A percentile compares a stretch with the other conserved stretches of the same genome.
phyloP scores from a whole-genome alignment of 2,797 vertebrate species.

The Pangasius larnaudii region DNA sequence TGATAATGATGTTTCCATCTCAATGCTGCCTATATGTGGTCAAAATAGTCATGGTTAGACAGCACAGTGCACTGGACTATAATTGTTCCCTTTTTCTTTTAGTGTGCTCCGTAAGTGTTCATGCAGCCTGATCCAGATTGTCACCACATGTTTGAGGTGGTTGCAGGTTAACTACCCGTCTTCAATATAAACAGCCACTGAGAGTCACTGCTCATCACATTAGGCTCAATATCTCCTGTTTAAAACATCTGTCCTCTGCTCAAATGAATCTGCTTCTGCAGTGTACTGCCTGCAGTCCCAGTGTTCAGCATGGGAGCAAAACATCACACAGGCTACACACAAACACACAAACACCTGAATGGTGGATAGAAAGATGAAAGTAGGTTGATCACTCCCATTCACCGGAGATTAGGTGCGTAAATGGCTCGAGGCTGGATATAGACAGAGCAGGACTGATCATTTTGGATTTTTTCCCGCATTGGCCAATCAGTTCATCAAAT shows the following conservation, averaged over 20 bases:
- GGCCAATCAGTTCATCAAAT: background rate
- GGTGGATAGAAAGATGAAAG: conserved; percentile 50
- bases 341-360: conserved; percentile 28
- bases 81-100: background rate
- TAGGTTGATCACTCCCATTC: conserved; percentile 53
- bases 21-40: background rate
- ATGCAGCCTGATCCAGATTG: conserved; percentile 37
- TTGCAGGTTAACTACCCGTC: conserved; percentile 38
- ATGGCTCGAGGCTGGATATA: conserved; percentile 47
- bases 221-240: conserved; percentile 48
- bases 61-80: background rate
- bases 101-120: conserved; percentile 1
- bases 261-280: conserved; percentile 44
- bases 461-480: conserved; percentile 26
- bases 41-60: conserved; percentile 12
- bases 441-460: conserved; percentile 44
- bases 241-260: conserved; percentile 54
- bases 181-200: conserved; percentile 42
- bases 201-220: conserved; percentile 34
- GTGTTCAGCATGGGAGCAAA: conserved; percentile 43
- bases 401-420: conserved; percentile 46
- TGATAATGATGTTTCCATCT: background rate
- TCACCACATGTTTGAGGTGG: conserved; percentile 18
- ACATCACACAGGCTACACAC: conserved; percentile 37
- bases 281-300: conserved; percentile 44